Evolutionary conservation across 2,888 invertebrate species (phyloP).

Genomic region (Tigriopus californicus): DNA sequence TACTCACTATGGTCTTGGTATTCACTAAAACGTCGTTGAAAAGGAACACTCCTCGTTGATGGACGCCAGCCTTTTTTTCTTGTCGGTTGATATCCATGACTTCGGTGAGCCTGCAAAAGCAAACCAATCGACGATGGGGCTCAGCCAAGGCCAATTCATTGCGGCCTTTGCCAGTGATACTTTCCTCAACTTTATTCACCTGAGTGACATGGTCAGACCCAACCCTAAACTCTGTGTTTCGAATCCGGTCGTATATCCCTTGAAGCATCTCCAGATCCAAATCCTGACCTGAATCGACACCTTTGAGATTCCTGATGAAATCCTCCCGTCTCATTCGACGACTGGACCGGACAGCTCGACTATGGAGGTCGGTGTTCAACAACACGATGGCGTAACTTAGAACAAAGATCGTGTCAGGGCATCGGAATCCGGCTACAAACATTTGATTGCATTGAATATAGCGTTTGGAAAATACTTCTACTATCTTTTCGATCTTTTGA

Average conservation of each 20-base stretch:
- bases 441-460: slow-evolving; percentile 89
- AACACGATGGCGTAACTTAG: slow-evolving; percentile 73
- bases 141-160: slow-evolving; percentile 28
- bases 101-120: slow-evolving; percentile 95
- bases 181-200: slow-evolving; percentile 63
- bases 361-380: slow-evolving; percentile 96
- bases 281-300: slow-evolving; percentile 87
- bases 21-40: slow-evolving; percentile 95
- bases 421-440: slow-evolving; percentile 60
- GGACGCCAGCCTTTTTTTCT: slow-evolving; percentile 49
- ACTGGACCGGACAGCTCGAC: slow-evolving; percentile 72
- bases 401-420: slow-evolving; percentile 31
- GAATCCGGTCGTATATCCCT: slow-evolving; percentile 89
- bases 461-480: slow-evolving; percentile 83
- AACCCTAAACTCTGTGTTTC: slow-evolving; percentile 81
- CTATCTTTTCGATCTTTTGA: slow-evolving; percentile 85
- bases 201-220: slow-evolving; percentile 89
- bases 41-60: slow-evolving; percentile 69
- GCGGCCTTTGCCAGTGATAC: slow-evolving; percentile 71
- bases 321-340: slow-evolving; percentile 88
- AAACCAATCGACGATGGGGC: slow-evolving; percentile 86
- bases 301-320: slow-evolving; percentile 81
- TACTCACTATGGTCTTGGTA: slow-evolving; percentile 91
- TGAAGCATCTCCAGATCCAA: slow-evolving; percentile 76
- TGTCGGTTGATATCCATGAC: slow-evolving; percentile 90